Conservation (phyloP, 2,888 invertebrate species). For the Chloroclystis v-ata region DNA sequence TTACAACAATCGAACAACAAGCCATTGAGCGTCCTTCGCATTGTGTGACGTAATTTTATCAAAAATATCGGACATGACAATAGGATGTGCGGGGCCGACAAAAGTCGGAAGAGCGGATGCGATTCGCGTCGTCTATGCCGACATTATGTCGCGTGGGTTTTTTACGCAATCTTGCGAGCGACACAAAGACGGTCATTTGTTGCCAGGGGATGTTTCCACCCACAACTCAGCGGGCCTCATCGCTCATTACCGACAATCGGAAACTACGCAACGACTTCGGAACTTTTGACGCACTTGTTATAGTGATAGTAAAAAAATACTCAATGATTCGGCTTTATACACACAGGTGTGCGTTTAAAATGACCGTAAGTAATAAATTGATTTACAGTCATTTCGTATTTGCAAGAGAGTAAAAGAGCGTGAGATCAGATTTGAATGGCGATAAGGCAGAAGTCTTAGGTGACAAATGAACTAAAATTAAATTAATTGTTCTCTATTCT, state of each 20-base stretch:
- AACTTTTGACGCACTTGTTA: slow-evolving; percentile 65
- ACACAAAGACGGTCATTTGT: slow-evolving; percentile 58
- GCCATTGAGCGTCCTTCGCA: slow-evolving; percentile 57
- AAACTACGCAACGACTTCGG: slow-evolving; percentile 64
- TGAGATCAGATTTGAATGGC: no score
- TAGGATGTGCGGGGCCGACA: slow-evolving; percentile 61
- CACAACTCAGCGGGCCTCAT: slow-evolving; percentile 69
- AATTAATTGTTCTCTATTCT: neutral
- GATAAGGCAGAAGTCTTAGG: no score
- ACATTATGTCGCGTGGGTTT: slow-evolving; percentile 57
- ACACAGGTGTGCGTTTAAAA: slow-evolving; percentile 54
- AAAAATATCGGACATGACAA: slow-evolving; percentile 73
- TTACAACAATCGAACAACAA: slow-evolving; percentile 73
- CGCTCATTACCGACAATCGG: slow-evolving; percentile 72
- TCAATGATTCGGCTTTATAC: slow-evolving; percentile 38
- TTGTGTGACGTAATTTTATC: slow-evolving; percentile 76
- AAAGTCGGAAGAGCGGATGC: slow-evolving; percentile 77
- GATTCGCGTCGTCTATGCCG: slow-evolving; percentile 71
- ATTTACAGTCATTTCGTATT: no score
- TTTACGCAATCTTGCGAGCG: slow-evolving; percentile 62
- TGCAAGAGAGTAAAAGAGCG: no score
- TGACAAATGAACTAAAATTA: no score
- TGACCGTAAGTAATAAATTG: neutral
- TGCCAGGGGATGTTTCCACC: slow-evolving; percentile 76
- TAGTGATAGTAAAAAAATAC: slow-evolving; percentile 37